Percentiles rank a stretch among this genome's conserved stretches.
These are phyloP conservation scores for Aporrectodea caliginosa DNA, from an alignment of 1,140 invertebrate species.

Conservation along the genomic window DNA sequence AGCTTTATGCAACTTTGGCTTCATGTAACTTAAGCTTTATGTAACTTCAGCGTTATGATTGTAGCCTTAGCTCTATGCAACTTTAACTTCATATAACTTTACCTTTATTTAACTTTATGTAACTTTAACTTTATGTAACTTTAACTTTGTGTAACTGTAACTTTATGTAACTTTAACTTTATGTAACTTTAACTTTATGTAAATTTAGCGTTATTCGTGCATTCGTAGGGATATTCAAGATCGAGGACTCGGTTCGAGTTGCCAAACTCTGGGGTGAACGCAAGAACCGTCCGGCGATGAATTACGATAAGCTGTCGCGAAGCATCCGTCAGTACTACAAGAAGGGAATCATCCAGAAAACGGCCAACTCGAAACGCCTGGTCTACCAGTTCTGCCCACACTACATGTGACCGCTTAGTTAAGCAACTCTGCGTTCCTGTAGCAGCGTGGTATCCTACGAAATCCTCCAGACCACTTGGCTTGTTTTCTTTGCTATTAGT, in stretches of 20 bases:
- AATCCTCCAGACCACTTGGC: too few relatives aligned
- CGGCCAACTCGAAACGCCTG: constrained; percentile 90
- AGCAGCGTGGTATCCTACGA: too few relatives aligned
- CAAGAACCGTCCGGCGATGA: constrained; percentile 98
- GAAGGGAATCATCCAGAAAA: constrained; percentile 99
- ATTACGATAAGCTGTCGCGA: constrained; percentile 97
- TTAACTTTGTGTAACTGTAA: neutral
- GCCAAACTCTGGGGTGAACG: constrained; percentile 92
- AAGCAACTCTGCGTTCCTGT: too few relatives aligned
- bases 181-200: neutral
- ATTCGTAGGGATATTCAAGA: constrained; percentile 83
- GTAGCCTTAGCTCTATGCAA: too few relatives aligned
- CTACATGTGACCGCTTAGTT: constrained; percentile 60
- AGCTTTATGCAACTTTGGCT: too few relatives aligned
- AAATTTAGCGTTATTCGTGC: constrained; percentile 12
- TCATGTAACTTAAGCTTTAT: too few relatives aligned
- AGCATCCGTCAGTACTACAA: constrained; percentile 99
- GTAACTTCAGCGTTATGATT: too few relatives aligned
- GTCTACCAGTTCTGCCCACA: constrained; percentile 99
- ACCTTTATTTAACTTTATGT: too few relatives aligned
- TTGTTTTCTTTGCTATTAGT: too few relatives aligned
- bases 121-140: too few relatives aligned
- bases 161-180: neutral
- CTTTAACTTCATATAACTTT: too few relatives aligned
- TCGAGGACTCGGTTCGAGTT: constrained; percentile 94